These are phyloP conservation scores for Parasteatoda tepidariorum DNA, from an alignment of 1,140 invertebrate genomes.

Conservation along the genomic window DNA sequence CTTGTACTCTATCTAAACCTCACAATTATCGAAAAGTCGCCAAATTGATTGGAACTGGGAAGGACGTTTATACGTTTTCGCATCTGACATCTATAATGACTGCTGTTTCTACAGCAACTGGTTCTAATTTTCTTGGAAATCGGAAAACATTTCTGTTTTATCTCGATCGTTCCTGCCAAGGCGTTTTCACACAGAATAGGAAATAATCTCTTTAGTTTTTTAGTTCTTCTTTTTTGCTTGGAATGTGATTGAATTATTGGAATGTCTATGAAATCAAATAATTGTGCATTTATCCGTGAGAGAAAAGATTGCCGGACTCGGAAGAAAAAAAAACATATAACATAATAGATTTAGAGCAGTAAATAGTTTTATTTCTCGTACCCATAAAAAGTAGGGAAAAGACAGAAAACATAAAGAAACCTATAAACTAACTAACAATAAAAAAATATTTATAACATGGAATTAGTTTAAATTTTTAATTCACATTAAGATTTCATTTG, in stretches of 20 bases:
- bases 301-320: not conserved
- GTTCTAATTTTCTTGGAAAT: constrained; percentile 6
- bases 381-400: no score
- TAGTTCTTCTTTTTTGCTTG: no score
- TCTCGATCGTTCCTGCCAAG: not conserved
- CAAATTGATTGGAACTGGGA: constrained; percentile 21
- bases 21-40: not conserved
- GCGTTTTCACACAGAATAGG: constrained; percentile 10
- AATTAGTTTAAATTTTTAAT: no score
- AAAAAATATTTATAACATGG: no score
- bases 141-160: not conserved
- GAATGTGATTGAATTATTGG: no score
- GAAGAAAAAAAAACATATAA: not conserved
- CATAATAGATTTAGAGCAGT: no score
- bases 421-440: no score
- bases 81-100: not conserved
- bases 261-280: no score
- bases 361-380: no score
- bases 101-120: constrained; percentile 31
- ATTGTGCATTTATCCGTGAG: not conserved
- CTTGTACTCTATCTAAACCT: not conserved
- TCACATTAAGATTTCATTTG: no score
- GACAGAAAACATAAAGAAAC: no score
- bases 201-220: not conserved
- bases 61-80: not conserved